phyloP scores from a whole-genome alignment of 2,888 invertebrate species.

The Ormyrus rosae region DNA sequence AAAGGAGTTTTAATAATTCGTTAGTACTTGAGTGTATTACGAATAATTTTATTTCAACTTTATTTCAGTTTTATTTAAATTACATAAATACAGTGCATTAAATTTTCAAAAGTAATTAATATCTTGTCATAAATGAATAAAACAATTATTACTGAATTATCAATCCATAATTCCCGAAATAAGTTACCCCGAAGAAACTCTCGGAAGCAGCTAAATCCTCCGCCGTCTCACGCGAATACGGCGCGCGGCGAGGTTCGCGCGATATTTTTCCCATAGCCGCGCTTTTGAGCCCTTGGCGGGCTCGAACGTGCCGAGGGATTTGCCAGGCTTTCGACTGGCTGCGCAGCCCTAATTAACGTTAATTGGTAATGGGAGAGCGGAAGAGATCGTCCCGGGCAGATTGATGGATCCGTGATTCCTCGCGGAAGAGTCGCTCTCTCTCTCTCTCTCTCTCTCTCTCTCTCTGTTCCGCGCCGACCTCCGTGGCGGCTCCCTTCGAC shows the following conservation, averaged over 20 bases:
- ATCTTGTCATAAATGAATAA: no score
- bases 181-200: no score
- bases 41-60: no score
- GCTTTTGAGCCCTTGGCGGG: background rate
- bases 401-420: conserved; percentile 52
- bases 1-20: no score
- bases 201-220: background rate
- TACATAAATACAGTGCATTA: no score
- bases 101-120: no score
- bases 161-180: no score
- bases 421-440: conserved; percentile 23
- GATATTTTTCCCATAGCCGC: conserved; percentile 48
- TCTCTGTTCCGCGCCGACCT: no score
- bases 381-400: conserved; percentile 52
- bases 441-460: background rate
- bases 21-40: no score
- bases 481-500: background rate
- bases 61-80: no score
- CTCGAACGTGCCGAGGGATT: conserved; percentile 50
- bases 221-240: conserved; percentile 20
- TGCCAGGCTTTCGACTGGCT: conserved; percentile 48
- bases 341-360: conserved; percentile 52
- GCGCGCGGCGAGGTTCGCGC: conserved; percentile 35
- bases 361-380: conserved; percentile 53
- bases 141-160: no score